phyloP scores from a whole-genome alignment of 1,140 invertebrate genomes.

The Drosophila kohkoa region DNA sequence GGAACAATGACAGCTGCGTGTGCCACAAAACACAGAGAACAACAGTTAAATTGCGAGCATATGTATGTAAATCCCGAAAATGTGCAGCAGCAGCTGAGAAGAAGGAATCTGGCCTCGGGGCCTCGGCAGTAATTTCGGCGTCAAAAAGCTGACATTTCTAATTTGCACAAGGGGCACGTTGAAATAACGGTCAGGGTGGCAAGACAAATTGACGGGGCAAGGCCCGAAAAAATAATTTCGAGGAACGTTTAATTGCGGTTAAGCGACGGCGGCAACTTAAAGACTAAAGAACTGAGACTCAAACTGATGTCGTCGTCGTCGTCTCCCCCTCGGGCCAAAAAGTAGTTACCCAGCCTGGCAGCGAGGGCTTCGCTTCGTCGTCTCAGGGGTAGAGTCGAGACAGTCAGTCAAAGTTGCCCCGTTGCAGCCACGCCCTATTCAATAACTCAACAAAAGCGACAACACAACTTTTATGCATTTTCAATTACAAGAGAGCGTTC shows the following conservation, averaged over 20 bases:
- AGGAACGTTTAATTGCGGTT: conserved; percentile 76
- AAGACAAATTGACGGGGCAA: conserved; percentile 73
- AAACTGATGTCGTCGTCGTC: conserved; percentile 12
- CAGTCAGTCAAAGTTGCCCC: conserved; percentile 42
- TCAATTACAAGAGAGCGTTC: conserved; percentile 64
- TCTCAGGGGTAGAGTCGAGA: conserved; percentile 43
- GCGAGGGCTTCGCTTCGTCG: neutral
- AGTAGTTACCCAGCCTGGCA: neutral
- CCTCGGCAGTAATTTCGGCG: conserved; percentile 64
- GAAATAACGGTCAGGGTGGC: conserved; percentile 56
- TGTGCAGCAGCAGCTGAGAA: neutral
- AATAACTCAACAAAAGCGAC: conserved; percentile 74
- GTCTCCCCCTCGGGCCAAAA: conserved; percentile 10
- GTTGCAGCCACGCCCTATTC: conserved; percentile 68
- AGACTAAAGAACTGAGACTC: conserved; percentile 38
- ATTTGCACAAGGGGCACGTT: conserved; percentile 58
- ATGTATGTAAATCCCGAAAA: conserved; percentile 72
- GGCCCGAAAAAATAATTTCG: conserved; percentile 68
- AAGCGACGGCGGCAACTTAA: conserved; percentile 65
- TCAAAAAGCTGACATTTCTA: conserved; percentile 81
- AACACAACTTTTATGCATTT: conserved; percentile 72
- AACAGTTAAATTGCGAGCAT: conserved; percentile 64
- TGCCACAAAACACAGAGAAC: conserved; percentile 49
- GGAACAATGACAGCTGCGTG: conserved; percentile 47
- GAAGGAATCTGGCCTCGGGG: conserved; percentile 60